Evolutionary conservation across 2,113 vertebrate genomes (phyloP), one percentile per base, ranked within the genome.

Genomic region (Carettochelys insculpta): DNA sequence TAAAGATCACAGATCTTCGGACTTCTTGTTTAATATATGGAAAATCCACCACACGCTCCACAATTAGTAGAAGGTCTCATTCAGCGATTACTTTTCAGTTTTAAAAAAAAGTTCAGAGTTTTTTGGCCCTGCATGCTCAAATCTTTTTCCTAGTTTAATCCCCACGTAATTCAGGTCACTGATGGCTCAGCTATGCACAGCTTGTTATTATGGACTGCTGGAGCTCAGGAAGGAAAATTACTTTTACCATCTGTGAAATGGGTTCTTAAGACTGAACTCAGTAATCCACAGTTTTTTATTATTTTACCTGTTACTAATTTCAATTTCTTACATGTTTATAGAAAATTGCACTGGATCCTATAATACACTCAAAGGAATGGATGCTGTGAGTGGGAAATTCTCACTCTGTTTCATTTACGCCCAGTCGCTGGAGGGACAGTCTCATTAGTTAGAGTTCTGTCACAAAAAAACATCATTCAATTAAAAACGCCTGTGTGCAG

Each of bases 161-260:
- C 94, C 84, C 65, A 52, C 80, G 45, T 93, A 96, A 96, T 95
- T 95, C 92, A 95, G n/a, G 83, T 48, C 71, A 82, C 54, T 86
- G 87, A 83, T 73, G 56, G 90, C 82, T 93, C 92, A 90, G 94
- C 83, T 93, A 95, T 87, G 94, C 94, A 95, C 48, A 0, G 90
- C 83, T 85, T 83, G 94, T 96, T 95, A 95, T 78, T 86, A 95
- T 12, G 47, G 92, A 92, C 80, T 93, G 90, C 76, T 94, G 90
- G 89, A 94, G 76, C 71, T 92, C 90, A 94, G 92, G 92, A 89
- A 85, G 92, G 77, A 82, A 80, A 71, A 85, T 61, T 92, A 94
- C 93, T 93, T 65, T 73, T 68, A 80, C 87, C 29, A 56, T 50
- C 79, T 73, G 41, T 94, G 93, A 95, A 95, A 45, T 81, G 77